Conservation (phyloP, 2,888 invertebrate genomes). For the Trilocha varians region DNA sequence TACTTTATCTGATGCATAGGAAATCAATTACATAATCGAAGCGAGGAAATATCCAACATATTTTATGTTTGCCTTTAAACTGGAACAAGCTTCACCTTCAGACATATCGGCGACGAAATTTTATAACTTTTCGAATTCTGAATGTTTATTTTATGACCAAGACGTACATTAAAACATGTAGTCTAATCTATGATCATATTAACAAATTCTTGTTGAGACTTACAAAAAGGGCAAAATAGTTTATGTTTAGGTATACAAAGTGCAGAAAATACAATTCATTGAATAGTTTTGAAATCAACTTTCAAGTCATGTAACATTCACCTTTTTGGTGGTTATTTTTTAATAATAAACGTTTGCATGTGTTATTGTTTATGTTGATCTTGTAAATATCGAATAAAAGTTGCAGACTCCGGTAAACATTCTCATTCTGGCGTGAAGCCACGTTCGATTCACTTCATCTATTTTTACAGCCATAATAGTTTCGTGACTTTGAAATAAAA, state of each 20-base stretch:
- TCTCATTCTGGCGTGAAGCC: conserved; percentile 26
- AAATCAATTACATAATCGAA: conserved; percentile 14
- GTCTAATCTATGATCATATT: too few species aligned
- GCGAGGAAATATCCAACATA: conserved; percentile 24
- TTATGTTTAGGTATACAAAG: too few species aligned
- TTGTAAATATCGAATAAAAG: not conserved
- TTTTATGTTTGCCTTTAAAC: conserved; percentile 30
- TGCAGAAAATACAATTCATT: too few species aligned
- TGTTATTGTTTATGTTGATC: not conserved
- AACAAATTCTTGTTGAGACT: too few species aligned
- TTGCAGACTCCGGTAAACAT: conserved; percentile 14
- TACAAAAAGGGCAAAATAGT: too few species aligned
- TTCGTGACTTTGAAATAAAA: conserved; percentile 3
- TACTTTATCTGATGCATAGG: conserved; percentile 5
- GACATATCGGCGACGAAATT: conserved; percentile 45
- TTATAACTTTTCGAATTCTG: not conserved
- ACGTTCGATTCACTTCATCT: conserved; percentile 15
- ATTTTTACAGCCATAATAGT: conserved; percentile 13
- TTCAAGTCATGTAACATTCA: too few species aligned
- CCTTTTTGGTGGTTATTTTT: too few species aligned
- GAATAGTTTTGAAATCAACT: too few species aligned
- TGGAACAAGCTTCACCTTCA: conserved; percentile 46
- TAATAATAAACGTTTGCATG: too few species aligned
- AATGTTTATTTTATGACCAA: not conserved
- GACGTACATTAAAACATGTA: too few species aligned